Percentiles rank a stretch among this genome's conserved stretches.
These are phyloP conservation scores for Vombatus ursinus DNA, from an alignment of 2,113 vertebrate genomes.

Conservation along the genomic window DNA sequence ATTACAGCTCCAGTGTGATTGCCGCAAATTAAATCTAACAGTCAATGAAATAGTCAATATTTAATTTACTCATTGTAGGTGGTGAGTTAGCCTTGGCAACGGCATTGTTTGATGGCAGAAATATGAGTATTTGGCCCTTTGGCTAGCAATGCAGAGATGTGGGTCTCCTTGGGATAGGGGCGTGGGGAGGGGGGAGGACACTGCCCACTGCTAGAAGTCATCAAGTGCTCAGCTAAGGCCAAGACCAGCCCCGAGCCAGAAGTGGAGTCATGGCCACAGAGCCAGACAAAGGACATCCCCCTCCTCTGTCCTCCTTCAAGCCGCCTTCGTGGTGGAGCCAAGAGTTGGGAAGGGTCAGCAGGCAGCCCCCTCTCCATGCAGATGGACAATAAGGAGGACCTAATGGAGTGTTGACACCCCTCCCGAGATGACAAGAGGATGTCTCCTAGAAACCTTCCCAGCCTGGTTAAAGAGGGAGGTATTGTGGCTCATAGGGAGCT, in stretches of 20 bases:
- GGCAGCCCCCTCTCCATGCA: neutral
- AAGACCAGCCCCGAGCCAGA: neutral
- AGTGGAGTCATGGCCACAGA: neutral
- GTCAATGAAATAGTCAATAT: conserved; percentile 90
- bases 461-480: neutral
- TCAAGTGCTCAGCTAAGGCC: neutral
- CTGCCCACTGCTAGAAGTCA: neutral
- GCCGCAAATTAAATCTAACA: conserved; percentile 89
- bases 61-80: conserved; percentile 90
- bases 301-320: neutral
- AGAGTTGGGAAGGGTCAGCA: neutral
- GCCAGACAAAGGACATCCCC: neutral
- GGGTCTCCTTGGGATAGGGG: conserved; percentile 40
- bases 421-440: no score
- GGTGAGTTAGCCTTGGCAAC: conserved; percentile 78
- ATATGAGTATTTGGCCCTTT: conserved; percentile 69
- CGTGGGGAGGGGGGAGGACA: neutral
- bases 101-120: conserved; percentile 69
- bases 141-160: conserved; percentile 30
- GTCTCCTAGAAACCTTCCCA: neutral
- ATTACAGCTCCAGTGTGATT: conserved; percentile 84
- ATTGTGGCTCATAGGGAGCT: neutral
- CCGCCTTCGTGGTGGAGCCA: neutral
- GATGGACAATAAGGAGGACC: neutral
- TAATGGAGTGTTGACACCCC: neutral